phyloP scores from a whole-genome alignment of 2,113 vertebrate genomes.

The Ginglymostoma cirratum region DNA sequence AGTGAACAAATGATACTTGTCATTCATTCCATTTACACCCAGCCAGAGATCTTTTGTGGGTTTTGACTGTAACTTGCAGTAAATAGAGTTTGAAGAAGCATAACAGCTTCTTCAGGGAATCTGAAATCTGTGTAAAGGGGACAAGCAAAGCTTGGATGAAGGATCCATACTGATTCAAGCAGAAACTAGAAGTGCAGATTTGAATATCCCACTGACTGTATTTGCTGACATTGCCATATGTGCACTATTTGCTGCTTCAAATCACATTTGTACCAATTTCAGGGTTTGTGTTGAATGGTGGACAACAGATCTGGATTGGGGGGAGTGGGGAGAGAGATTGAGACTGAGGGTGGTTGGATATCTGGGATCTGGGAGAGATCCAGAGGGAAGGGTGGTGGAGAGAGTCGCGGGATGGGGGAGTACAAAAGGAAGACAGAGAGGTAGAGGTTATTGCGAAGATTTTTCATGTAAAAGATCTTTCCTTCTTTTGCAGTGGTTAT shows the following conservation, averaged over 20 bases:
- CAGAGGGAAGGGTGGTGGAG: no score
- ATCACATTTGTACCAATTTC: no score
- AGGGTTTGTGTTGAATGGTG: no score
- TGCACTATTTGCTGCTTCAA: no score
- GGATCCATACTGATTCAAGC: background rate
- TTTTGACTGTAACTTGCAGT: background rate
- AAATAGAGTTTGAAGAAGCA: background rate
- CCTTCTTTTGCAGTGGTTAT: background rate
- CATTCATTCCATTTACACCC: background rate
- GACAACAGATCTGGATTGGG: no score
- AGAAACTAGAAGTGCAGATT: background rate
- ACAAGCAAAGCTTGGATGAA: background rate
- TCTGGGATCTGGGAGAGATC: no score
- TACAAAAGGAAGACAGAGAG: background rate
- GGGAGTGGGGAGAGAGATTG: no score
- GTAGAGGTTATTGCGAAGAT: background rate
- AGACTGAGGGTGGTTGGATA: no score
- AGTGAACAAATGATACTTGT: background rate
- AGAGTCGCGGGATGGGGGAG: no score
- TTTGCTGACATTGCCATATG: no score
- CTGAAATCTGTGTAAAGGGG: background rate
- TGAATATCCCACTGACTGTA: background rate
- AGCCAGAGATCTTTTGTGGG: background rate
- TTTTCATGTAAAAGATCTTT: background rate
- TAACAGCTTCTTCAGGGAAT: background rate